Conservation (phyloP, 1,140 invertebrate genomes). For the Mercenaria mercenaria region DNA sequence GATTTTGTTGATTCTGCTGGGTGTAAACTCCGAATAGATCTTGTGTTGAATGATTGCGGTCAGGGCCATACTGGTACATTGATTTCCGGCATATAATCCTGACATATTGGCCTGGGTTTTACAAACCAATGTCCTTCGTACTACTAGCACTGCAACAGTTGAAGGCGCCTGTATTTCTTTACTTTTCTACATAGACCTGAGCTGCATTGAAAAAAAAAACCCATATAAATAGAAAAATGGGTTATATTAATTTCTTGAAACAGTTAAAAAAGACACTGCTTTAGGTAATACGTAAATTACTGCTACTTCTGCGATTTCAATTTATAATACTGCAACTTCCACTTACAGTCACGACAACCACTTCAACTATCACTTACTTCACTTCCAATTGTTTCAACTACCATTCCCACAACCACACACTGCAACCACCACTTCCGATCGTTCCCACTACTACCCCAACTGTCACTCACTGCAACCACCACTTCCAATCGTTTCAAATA, state of each 20-base stretch:
- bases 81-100: not conserved
- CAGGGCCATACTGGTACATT: not conserved
- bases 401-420: constrained; percentile 29
- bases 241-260: too few relatives aligned
- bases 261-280: too few relatives aligned
- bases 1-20: not conserved
- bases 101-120: not conserved
- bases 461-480: constrained; percentile 35
- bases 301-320: not conserved
- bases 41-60: not conserved
- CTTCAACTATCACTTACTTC: constrained; percentile 14
- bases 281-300: too few relatives aligned
- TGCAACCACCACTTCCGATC: too few relatives aligned
- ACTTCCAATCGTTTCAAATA: not conserved
- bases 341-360: too few relatives aligned
- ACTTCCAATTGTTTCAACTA: constrained; percentile 14
- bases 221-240: too few relatives aligned
- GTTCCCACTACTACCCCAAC: constrained; percentile 42
- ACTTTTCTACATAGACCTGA: too few relatives aligned
- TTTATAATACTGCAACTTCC: constrained; percentile 6
- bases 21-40: not conserved
- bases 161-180: too few relatives aligned
- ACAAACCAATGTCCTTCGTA: too few relatives aligned
- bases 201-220: too few relatives aligned
- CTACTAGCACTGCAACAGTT: too few relatives aligned